Evolutionary conservation across 2,797 vertebrate species (phyloP), one percentile per base, ranked within the genome.

Genomic region (Melanotaenia parkinsoni): DNA sequence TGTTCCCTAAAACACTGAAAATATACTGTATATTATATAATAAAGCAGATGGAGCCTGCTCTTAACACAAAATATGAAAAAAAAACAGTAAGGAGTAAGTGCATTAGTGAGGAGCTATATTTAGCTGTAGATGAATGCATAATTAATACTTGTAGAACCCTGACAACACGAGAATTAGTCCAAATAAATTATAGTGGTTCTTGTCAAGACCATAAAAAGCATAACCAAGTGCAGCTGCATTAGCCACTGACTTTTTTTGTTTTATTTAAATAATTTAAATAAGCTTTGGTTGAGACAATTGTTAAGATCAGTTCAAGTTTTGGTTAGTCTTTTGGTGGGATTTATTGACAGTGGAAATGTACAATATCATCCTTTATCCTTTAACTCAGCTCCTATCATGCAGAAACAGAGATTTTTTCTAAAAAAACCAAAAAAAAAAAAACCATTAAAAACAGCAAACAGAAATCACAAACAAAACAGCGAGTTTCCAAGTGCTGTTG

Each of bases 321-420:
- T 28, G 53, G 59, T 40, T 72, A 35, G 30, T 72, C 37, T 74
- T 75, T 58, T 64, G 40, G 38, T 71, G 30, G 63, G 50, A 53
- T 53, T 63, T 71, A 26, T 4, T 33, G 35, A 63, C 64, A 64
- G 38, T 20, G 67, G 3, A 47, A 63, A 74, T 45, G 53, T 8
- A 81, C 35, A 86, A 70, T 69, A 77, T 64, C 64, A 67, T 67
- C 62, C 53, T 68, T 43, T 71, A 67, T 60, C 50, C 60, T 79
- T 70, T 63, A 67, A 69, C 59, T 54, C 1, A 5, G 37, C 66
- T 74, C 70, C 57, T 58, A 54, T 59, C 9, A 5, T 76, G 58
- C 70, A 77, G 68, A 85, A 70, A 74, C 72, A 13, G 8, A 63
- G 14, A 3, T 32, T 50, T 67, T 30, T 69, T 54, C 32, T 45